Evolutionary conservation across 2,888 invertebrate genomes (phyloP).

Genomic region (Mimachlamys varia): DNA sequence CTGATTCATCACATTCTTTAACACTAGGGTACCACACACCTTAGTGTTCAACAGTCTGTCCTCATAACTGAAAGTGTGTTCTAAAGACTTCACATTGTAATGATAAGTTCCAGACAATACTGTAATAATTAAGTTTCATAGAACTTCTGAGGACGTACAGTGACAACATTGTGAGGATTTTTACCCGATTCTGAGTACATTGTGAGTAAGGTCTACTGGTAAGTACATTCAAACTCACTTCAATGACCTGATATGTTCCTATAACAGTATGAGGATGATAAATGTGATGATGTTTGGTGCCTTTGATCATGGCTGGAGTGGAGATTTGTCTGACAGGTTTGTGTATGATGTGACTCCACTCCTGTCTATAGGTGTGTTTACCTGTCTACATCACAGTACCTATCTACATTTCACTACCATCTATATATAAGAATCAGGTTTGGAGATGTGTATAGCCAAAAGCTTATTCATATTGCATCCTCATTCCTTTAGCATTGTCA

Average conservation of each 20-base stretch:
- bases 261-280: neutral
- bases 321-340: neutral
- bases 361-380: neutral
- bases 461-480: too few species aligned
- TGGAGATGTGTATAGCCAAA: neutral
- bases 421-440: neutral
- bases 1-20: conserved; percentile 12
- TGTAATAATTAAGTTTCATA: too few species aligned
- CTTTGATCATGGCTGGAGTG: neutral
- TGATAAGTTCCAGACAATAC: neutral
- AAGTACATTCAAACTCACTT: neutral
- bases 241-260: neutral
- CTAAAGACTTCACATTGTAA: neutral
- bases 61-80: neutral
- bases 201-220: neutral
- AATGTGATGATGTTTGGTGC: neutral
- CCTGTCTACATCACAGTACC: neutral
- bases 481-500: too few species aligned
- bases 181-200: neutral
- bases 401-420: neutral
- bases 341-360: neutral
- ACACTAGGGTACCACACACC: neutral
- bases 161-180: neutral
- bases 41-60: neutral
- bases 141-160: neutral